phyloP scores from a whole-genome alignment of 2,888 invertebrate genomes.

The Lysandra bellargus region DNA sequence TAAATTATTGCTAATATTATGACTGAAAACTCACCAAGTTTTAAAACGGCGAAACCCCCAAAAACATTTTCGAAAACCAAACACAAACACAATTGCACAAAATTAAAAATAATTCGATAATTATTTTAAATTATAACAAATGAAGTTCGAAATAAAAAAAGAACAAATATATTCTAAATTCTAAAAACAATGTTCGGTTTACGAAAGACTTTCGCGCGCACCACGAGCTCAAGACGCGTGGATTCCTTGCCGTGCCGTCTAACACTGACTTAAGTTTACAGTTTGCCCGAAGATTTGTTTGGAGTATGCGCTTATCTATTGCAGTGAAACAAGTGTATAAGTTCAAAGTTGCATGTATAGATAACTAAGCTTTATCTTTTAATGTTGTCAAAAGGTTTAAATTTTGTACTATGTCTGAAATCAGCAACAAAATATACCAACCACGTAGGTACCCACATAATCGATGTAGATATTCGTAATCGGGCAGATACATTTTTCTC shows the following conservation, averaged over 20 bases:
- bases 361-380: background rate
- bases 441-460: no score
- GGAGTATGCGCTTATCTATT: background rate
- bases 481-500: no score
- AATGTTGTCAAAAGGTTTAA: background rate
- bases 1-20: no score
- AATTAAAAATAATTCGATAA: background rate
- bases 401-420: background rate
- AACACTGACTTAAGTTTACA: conserved; percentile 32
- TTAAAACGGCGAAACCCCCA: conserved; percentile 16
- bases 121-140: background rate
- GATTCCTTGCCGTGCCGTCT: conserved; percentile 19
- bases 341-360: background rate
- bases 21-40: conserved; percentile 1
- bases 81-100: background rate
- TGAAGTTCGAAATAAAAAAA: background rate
- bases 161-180: background rate
- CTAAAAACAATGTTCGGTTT: conserved; percentile 24
- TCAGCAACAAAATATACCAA: no score
- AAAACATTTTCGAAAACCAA: conserved; percentile 22
- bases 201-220: conserved; percentile 31
- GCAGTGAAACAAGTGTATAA: background rate
- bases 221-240: conserved; percentile 22
- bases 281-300: conserved; percentile 8
- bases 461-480: no score